These are phyloP conservation scores for Molorchus minor DNA, from an alignment of 2,888 invertebrate species.

Conservation along the genomic window DNA sequence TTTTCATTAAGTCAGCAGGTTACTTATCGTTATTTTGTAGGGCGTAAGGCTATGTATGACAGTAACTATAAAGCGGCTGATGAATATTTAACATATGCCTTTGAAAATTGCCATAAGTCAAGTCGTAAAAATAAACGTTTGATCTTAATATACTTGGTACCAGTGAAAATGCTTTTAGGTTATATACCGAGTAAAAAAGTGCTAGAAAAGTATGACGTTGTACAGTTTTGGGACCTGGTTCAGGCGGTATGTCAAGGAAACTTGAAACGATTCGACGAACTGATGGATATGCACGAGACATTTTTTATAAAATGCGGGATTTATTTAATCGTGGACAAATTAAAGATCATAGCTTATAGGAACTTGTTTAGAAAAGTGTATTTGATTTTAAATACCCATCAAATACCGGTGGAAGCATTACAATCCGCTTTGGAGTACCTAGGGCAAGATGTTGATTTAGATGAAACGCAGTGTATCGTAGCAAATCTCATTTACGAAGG, in stretches of 20 bases:
- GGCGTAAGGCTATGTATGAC: slow-evolving; percentile 98
- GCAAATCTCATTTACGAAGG: slow-evolving; percentile 97
- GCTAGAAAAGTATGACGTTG: slow-evolving; percentile 87
- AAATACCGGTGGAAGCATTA: slow-evolving; percentile 87
- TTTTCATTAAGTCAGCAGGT: slow-evolving; percentile 94
- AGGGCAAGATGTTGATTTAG: slow-evolving; percentile 88
- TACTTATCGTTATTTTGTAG: slow-evolving; percentile 97
- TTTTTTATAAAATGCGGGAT: slow-evolving; percentile 98
- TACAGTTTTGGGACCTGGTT: slow-evolving; percentile 90
- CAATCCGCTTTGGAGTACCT: slow-evolving; percentile 83
- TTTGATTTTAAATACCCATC: slow-evolving; percentile 79
- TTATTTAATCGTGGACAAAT: slow-evolving; percentile 94
- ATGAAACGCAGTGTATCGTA: slow-evolving; percentile 95
- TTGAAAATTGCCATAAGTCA: slow-evolving; percentile 85
- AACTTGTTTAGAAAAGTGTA: slow-evolving; percentile 96
- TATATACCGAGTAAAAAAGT: slow-evolving; percentile 88
- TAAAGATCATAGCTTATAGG: slow-evolving; percentile 93
- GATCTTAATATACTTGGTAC: slow-evolving; percentile 94
- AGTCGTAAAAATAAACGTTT: slow-evolving; percentile 88
- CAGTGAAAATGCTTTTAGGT: slow-evolving; percentile 96
- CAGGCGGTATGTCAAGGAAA: slow-evolving; percentile 91
- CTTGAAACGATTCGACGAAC: slow-evolving; percentile 81
- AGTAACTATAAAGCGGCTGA: slow-evolving; percentile 95
- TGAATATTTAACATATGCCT: slow-evolving; percentile 91
- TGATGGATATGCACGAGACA: slow-evolving; percentile 85